Percentiles rank a stretch among this genome's conserved stretches.
Conservation (phyloP, 1,140 invertebrate genomes). For the Diorhabda sublineata region DNA sequence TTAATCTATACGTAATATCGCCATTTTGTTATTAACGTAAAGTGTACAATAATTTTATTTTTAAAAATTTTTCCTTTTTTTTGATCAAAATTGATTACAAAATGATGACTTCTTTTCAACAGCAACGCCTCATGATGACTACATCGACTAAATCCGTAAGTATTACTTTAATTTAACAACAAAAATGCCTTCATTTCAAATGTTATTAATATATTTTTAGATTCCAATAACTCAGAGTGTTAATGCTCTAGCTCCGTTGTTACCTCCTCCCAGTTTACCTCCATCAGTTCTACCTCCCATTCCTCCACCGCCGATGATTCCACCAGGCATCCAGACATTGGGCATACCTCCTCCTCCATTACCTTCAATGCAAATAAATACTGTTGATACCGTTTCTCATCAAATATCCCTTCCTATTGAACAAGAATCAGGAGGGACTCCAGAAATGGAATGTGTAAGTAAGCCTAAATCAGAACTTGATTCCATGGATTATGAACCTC, state of each 20-base stretch:
- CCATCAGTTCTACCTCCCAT: neutral
- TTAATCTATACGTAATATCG: neutral
- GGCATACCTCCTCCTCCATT: conserved; percentile 8
- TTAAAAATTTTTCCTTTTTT: neutral
- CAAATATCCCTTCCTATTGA: neutral
- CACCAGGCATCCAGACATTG: conserved; percentile 4
- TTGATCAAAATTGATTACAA: conserved; percentile 1
- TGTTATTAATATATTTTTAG: conserved; percentile 4
- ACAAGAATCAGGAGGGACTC: neutral
- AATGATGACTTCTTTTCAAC: conserved; percentile 42
- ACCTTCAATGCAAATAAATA: neutral
- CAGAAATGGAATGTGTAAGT: conserved; percentile 8
- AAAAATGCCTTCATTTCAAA: neutral
- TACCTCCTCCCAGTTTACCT: conserved; percentile 10
- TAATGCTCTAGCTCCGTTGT: neutral
- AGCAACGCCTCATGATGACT: conserved; percentile 31
- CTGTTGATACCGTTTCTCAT: neutral
- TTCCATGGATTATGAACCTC: conserved; percentile 32
- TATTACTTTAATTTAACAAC: neutral
- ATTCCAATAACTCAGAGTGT: neutral
- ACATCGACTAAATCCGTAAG: conserved; percentile 24
- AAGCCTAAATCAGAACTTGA: neutral
- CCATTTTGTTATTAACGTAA: neutral
- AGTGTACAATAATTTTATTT: neutral
- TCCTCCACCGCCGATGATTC: conserved; percentile 1